phyloP scores from a whole-genome alignment of 2,797 vertebrate genomes.

The Enteromius treurensis region DNA sequence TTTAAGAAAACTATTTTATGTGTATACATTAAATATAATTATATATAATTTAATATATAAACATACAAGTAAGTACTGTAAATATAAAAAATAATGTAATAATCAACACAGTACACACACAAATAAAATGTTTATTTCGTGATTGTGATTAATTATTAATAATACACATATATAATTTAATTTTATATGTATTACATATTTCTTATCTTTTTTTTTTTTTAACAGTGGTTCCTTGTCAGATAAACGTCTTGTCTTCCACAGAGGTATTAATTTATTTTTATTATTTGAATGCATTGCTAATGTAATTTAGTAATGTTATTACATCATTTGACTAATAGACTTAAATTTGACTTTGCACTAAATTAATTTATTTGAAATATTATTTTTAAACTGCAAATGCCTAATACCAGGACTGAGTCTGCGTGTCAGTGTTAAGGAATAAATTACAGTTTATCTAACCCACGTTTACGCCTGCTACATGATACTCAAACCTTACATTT shows the following conservation, averaged over 20 bases:
- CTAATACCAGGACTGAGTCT: conserved; percentile 7
- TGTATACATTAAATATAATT: too few species aligned
- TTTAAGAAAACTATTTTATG: too few species aligned
- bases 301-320: neutral
- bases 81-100: too few species aligned
- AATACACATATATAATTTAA: too few species aligned
- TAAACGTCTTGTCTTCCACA: conserved; percentile 83
- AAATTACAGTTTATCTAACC: conserved; percentile 48
- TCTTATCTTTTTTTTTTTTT: conserved; percentile 49
- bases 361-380: neutral
- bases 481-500: conserved; percentile 30
- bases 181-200: neutral
- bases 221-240: conserved; percentile 86
- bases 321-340: neutral
- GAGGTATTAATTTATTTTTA: conserved; percentile 72
- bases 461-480: conserved; percentile 29
- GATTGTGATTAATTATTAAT: too few species aligned
- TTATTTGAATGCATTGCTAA: neutral
- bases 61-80: too few species aligned
- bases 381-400: neutral
- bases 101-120: too few species aligned
- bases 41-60: too few species aligned
- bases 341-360: neutral
- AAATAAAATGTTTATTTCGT: too few species aligned
- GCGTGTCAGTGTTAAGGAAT: neutral